Conservation (phyloP, 2,888 invertebrate genomes). For the Eupithecia pulchellata region DNA sequence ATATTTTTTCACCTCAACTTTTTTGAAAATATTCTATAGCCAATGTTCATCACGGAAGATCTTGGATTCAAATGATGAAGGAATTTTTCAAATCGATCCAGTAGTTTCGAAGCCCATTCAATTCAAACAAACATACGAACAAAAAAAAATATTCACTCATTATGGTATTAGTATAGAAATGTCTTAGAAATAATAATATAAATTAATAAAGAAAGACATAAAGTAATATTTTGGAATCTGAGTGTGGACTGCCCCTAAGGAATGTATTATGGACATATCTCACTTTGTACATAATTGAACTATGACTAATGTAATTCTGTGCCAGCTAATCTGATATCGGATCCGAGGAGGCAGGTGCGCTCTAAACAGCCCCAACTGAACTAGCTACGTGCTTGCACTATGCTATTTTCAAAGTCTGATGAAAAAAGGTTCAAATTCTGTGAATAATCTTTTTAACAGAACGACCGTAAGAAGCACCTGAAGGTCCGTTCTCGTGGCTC, state of each 20-base stretch:
- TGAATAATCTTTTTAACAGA: not conserved
- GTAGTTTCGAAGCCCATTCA: too few species aligned
- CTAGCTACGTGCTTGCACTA: not conserved
- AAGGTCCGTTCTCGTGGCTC: not conserved
- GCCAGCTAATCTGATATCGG: conserved; percentile 81
- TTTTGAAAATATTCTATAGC: too few species aligned
- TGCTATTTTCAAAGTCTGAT: not conserved
- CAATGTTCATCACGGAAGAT: too few species aligned
- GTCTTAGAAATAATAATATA: too few species aligned
- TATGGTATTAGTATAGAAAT: too few species aligned
- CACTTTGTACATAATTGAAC: conserved; percentile 49
- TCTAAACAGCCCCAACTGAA: conserved; percentile 45
- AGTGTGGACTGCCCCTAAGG: not conserved
- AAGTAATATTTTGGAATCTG: not conserved
- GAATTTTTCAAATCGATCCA: too few species aligned
- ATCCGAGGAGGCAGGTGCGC: conserved; percentile 70
- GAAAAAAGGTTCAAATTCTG: not conserved
- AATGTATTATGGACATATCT: conserved; percentile 28
- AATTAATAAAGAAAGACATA: not conserved
- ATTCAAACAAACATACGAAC: too few species aligned
- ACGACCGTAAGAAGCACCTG: too few species aligned
- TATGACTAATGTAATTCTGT: conserved; percentile 73
- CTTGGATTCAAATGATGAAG: too few species aligned
- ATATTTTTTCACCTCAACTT: too few species aligned
- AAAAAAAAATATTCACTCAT: too few species aligned